A percentile compares a stretch with the other conserved stretches of the same genome.
Conservation (phyloP, 2,113 vertebrate genomes). For the Rafetus swinhoei region DNA sequence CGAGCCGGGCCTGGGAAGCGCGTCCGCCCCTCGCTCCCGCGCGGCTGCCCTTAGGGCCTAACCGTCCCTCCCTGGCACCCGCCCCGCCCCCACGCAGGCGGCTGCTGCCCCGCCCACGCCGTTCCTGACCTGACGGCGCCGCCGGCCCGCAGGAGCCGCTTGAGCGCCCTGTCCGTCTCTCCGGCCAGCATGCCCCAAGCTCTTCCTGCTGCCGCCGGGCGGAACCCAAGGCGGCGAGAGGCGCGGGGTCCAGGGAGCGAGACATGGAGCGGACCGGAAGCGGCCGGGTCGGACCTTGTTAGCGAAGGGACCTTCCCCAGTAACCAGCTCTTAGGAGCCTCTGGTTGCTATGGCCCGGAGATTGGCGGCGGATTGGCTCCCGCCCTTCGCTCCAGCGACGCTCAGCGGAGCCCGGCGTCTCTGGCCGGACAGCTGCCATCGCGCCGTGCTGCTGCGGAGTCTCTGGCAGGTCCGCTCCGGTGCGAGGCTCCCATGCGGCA, state of each 20-base stretch:
- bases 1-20: too few species aligned
- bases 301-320: neutral
- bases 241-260: neutral
- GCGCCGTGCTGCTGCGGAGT: too few species aligned
- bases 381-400: neutral
- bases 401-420: neutral
- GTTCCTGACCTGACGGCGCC: slow-evolving; percentile 80
- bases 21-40: neutral
- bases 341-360: neutral
- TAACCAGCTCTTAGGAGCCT: neutral
- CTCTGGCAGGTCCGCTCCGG: too few species aligned
- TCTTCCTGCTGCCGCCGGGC: neutral
- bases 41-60: neutral
- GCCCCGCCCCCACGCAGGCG: too few species aligned
- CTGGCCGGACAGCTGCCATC: neutral
- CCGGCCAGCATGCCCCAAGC: neutral
- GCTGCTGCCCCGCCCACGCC: too few species aligned
- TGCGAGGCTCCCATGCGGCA: too few species aligned
- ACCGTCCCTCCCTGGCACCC: neutral
- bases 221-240: slow-evolving; percentile 53
- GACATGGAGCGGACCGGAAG: slow-evolving; percentile 1
- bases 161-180: slow-evolving; percentile 77
- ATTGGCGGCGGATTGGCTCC: neutral
- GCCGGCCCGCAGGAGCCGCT: slow-evolving; percentile 82
- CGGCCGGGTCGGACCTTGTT: neutral